Conservation (phyloP, 1,140 invertebrate genomes). For the Globodera rostochiensis region DNA sequence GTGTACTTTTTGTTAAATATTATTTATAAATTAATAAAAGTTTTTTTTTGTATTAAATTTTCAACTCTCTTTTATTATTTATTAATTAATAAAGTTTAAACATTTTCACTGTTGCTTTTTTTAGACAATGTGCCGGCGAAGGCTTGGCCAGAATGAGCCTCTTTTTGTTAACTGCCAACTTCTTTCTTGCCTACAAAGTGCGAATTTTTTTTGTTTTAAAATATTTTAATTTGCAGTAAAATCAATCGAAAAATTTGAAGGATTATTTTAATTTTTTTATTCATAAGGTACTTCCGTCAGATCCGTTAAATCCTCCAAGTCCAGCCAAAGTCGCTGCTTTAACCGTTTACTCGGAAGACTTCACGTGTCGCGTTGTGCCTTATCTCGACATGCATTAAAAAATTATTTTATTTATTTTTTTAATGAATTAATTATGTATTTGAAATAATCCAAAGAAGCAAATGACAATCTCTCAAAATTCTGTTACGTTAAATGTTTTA, state of each 20-base stretch:
- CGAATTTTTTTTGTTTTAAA: neutral
- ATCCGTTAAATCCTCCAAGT: conserved; percentile 19
- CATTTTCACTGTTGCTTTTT: neutral
- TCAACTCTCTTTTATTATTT: neutral
- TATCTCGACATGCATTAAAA: neutral
- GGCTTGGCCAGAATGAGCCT: conserved; percentile 36
- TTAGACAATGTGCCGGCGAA: conserved; percentile 39
- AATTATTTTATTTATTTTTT: no score
- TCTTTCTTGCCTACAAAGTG: conserved; percentile 35
- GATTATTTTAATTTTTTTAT: neutral
- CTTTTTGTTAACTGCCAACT: conserved; percentile 41
- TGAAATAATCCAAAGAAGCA: no score
- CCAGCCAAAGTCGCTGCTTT: conserved; percentile 8
- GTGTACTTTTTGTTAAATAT: neutral
- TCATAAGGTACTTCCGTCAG: conserved; percentile 15
- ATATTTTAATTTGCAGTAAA: no score
- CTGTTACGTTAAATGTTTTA: no score
- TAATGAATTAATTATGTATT: no score
- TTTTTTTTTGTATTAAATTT: neutral
- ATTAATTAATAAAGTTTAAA: neutral
- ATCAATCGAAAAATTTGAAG: no score
- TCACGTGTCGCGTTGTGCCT: neutral
- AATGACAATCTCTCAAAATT: no score
- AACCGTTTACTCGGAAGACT: conserved; percentile 2
- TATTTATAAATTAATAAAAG: no score